Base-by-base conservation (phyloP, 2,797 vertebrate species). In the Lepilemur septentrionalis region DNA sequence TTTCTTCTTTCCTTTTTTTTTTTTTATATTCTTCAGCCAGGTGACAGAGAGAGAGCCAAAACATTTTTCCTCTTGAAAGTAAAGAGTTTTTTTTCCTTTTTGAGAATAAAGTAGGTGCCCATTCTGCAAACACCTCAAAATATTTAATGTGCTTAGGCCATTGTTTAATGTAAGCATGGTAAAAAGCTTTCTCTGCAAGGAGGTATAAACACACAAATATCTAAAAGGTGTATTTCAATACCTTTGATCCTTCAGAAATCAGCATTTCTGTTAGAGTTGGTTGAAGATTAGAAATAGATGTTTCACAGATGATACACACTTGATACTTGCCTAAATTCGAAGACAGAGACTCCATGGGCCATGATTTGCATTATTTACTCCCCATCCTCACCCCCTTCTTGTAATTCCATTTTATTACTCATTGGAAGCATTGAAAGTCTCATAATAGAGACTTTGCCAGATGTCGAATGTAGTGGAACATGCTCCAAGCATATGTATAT, bases 41-140 rank as follows among this genome's bases (percentile, higher is more conserved):
- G 98, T 98, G 98, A 98, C 98, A 98, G 98, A 98, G 98, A 98
- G 84, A 97, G 79, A 98, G 96, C 96, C 95, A 95, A 98, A 98
- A 97, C 73, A 67, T 98, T 96, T 97, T 97, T 96, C 48, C 94
- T 69, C n/a, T 97, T 98, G 84, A 98, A 98, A 98, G 96, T 96
- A 97, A 97, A 23, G 61, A 63, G 11, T 82, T 81, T 78, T 50
- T 25, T n/a, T 80, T 69, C 7, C 23, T 87, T 91, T 93, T 91
- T 85, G 70, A 95, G 89, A 96, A 96, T 96, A 97, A 97, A 92
- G 52, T 91, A 25, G 32, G 7, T 89, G 73, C 63, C 70, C 2
- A 18, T 78, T 94, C 41, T 93, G 88, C 84, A 96, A 97, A 97
- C 11, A 94, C 86, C 80, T 97, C 92, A 96, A 97, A 89, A 76